Conservation (phyloP, 2,888 invertebrate genomes). For the Trachelus iudaicus region DNA sequence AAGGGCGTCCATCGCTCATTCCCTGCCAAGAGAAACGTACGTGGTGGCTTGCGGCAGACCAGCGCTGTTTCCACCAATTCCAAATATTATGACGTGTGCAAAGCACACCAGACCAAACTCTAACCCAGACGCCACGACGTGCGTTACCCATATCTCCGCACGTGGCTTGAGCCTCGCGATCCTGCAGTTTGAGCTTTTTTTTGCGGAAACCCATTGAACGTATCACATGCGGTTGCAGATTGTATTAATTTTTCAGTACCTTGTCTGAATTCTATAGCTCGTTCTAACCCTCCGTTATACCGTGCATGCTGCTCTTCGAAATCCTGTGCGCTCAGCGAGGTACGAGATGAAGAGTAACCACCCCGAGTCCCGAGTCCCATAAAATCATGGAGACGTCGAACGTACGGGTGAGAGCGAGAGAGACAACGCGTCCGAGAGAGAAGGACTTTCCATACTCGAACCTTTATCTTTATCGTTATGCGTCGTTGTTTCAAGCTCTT, state of each 20-base stretch:
- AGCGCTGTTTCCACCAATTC: conserved; percentile 16
- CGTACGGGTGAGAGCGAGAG: not conserved
- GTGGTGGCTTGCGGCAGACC: not conserved
- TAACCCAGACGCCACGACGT: not conserved
- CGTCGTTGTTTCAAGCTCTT: conserved; percentile 63
- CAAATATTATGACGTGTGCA: conserved; percentile 41
- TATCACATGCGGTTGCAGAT: not conserved
- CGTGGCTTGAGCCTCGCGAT: not conserved
- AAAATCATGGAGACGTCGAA: not conserved
- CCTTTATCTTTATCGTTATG: conserved; percentile 63
- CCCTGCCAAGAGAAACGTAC: not conserved
- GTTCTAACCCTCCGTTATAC: not conserved
- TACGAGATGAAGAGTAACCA: not conserved
- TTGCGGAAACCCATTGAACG: not conserved
- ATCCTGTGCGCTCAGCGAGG: not conserved
- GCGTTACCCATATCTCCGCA: not conserved
- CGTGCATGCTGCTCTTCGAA: not conserved
- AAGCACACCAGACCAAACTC: conserved; percentile 4
- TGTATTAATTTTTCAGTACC: not conserved
- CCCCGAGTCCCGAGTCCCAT: not conserved
- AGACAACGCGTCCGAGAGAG: not conserved
- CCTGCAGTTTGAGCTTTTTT: not conserved
- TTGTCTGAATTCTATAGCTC: not conserved
- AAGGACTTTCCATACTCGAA: conserved; percentile 19
- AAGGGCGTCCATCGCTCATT: not conserved